These are phyloP conservation scores for Herminia tarsipennalis DNA, from an alignment of 2,888 invertebrate genomes.

Conservation along the genomic window DNA sequence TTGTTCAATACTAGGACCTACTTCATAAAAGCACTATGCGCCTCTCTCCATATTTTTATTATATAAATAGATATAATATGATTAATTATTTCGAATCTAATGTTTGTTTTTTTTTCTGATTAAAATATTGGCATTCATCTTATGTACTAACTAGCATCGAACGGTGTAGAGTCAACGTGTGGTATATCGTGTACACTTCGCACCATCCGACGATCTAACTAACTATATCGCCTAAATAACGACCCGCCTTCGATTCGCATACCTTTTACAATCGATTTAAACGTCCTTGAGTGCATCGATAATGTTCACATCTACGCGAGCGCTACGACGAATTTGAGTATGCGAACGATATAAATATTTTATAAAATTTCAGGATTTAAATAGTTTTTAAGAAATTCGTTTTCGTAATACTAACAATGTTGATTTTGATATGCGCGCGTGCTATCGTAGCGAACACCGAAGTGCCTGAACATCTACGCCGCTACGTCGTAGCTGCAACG, in stretches of 20 bases:
- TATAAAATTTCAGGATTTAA: constrained; percentile 76
- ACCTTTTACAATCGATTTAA: constrained; percentile 53
- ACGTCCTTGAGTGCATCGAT: constrained; percentile 57
- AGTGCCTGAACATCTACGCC: constrained; percentile 8
- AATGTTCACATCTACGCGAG: constrained; percentile 61
- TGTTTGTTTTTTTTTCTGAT: constrained; percentile 76
- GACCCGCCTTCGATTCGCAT: constrained; percentile 54
- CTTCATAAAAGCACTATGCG: constrained; percentile 85
- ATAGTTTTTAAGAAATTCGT: constrained; percentile 77
- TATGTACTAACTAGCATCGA: constrained; percentile 73
- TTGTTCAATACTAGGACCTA: constrained; percentile 81
- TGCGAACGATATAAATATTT: constrained; percentile 75
- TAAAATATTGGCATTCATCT: constrained; percentile 84
- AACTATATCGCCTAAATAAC: constrained; percentile 56
- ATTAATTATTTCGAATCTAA: constrained; percentile 82
- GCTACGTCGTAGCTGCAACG: constrained; percentile 4
- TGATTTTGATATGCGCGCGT: constrained; percentile 45
- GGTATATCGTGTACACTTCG: constrained; percentile 32
- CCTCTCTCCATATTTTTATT: constrained; percentile 82
- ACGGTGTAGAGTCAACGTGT: constrained; percentile 53
- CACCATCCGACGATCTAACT: constrained; percentile 62
- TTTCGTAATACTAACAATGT: constrained; percentile 71
- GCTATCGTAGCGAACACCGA: constrained; percentile 31
- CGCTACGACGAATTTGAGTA: constrained; percentile 64
- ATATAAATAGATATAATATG: constrained; percentile 84